Base-by-base conservation (phyloP, 1,140 invertebrate genomes). In the Melanaphis sacchari region DNA sequence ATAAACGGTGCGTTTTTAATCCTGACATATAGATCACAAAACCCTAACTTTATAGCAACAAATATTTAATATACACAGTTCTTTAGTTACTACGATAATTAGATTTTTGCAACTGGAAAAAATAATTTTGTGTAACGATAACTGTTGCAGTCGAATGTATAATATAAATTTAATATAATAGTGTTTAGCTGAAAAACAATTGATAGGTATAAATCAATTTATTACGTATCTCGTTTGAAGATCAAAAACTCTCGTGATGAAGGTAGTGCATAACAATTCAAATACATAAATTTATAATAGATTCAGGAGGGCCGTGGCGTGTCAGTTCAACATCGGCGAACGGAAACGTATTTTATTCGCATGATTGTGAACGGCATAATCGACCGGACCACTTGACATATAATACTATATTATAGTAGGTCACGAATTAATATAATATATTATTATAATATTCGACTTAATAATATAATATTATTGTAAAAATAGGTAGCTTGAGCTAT, bases 381-480 rank as follows among this genome's bases (percentile, higher is more conserved):
- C 82, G 24, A 24, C 9, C 82, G 82, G 82, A 8, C 40, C 82
- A 41, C 82, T 84, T 41, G 82, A 84, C 40, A 24, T 40, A 82
- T 41, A 26, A 84, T 41, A 76, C 31, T 76, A n/a, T 76, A 84
- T 24, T 84, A 84, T 84, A 84, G 40, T 84, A 84, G 40, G 82
- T 84, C 82, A 84, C 24, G 82, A 84, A 84, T 84, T 84, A 82
- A 38, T 82, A 82, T 82, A 76, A n/a, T 52, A 24, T 54, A 54
- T 54, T 76, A 76, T 76, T 76, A 82, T 38, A 36, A 22, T 82
- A 82, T 82, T 82, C 21, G 59, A n/a, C 59, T n/a, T 18, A n/a
- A 66, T 66, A n/a, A 76, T 76, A 76, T 76, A n/a, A n/a, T 76
- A 36, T 76, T 18, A n/a, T n/a, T 76, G n/a, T 76, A 18, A 31